Evolutionary conservation across 2,113 vertebrate genomes (phyloP).

Genomic region (Pardalotus punctatus): DNA sequence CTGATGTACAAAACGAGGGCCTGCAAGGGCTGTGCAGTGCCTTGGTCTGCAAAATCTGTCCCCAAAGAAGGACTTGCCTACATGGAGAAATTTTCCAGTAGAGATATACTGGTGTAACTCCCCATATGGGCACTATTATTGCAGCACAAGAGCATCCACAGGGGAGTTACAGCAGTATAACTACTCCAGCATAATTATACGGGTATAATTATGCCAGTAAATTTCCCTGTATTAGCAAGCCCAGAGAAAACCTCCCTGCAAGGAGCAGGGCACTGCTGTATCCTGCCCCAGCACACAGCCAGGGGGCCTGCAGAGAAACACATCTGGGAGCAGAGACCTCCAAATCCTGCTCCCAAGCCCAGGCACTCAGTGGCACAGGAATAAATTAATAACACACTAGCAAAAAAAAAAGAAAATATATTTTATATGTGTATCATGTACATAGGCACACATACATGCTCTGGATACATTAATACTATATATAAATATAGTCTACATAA

Average conservation of each 20-base stretch:
- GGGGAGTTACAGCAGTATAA: slow-evolving; percentile 59
- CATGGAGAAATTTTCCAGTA: neutral
- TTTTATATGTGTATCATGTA: neutral
- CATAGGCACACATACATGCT: neutral
- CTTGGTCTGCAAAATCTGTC: neutral
- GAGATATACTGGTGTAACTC: neutral
- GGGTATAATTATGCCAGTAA: slow-evolving; percentile 66
- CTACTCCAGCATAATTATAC: slow-evolving; percentile 65
- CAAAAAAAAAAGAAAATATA: neutral
- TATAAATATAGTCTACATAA: neutral
- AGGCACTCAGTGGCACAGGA: neutral
- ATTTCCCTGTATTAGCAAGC: slow-evolving; percentile 61
- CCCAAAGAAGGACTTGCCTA: neutral
- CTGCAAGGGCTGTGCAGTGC: neutral
- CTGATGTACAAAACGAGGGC: neutral
- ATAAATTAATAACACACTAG: neutral
- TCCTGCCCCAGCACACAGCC: neutral
- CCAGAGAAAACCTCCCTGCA: slow-evolving; percentile 11
- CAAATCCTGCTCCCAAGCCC: neutral
- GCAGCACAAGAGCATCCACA: slow-evolving; percentile 56
- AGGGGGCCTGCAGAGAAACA: neutral
- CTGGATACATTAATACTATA: neutral
- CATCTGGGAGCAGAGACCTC: neutral
- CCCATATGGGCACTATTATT: slow-evolving; percentile 52
- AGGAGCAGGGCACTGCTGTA: neutral